A percentile compares a stretch with the other conserved stretches of the same genome.
phyloP scores from a whole-genome alignment of 2,888 invertebrate species.

The Sicus ferrugineus region DNA sequence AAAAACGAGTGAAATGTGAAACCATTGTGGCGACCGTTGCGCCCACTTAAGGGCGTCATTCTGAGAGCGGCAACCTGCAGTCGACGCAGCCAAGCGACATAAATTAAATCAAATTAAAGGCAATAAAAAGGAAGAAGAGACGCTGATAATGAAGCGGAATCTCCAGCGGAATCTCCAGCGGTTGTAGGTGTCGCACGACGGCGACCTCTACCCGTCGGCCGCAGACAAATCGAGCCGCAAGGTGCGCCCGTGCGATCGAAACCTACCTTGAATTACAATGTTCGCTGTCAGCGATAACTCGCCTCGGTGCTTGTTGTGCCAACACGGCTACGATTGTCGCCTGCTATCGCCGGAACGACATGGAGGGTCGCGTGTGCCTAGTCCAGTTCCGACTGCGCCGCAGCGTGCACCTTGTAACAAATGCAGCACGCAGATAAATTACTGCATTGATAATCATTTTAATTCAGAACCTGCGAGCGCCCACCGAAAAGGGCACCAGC shows the following conservation, averaged over 20 bases:
- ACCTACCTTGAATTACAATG: slow-evolving; percentile 25
- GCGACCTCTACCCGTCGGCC: too few species aligned
- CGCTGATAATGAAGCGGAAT: slow-evolving; percentile 20
- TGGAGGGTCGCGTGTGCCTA: slow-evolving; percentile 24
- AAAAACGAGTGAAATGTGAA: slow-evolving; percentile 26
- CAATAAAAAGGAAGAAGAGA: not conserved
- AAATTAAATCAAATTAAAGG: slow-evolving; percentile 24
- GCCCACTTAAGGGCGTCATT: slow-evolving; percentile 28
- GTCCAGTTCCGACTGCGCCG: slow-evolving; percentile 7
- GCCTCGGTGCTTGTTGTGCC: slow-evolving; percentile 41
- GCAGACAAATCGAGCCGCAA: slow-evolving; percentile 18
- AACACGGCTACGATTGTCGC: slow-evolving; percentile 25
- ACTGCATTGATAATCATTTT: slow-evolving; percentile 26
- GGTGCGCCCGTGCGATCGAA: slow-evolving; percentile 27
- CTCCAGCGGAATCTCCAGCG: not conserved
- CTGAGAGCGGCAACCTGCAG: slow-evolving; percentile 1
- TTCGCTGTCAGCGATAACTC: slow-evolving; percentile 37
- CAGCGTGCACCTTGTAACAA: slow-evolving; percentile 4
- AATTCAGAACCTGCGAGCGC: slow-evolving; percentile 20
- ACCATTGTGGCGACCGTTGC: slow-evolving; percentile 26
- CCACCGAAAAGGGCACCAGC: slow-evolving; percentile 10
- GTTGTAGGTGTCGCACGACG: slow-evolving; percentile 27
- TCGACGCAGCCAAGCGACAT: slow-evolving; percentile 10
- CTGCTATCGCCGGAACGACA: not conserved
- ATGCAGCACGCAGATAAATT: slow-evolving; percentile 25